A percentile compares a stretch with the other conserved stretches of the same genome.
Evolutionary conservation across 2,888 invertebrate genomes (phyloP).

Genomic region (Leptopilina drosophilae): DNA sequence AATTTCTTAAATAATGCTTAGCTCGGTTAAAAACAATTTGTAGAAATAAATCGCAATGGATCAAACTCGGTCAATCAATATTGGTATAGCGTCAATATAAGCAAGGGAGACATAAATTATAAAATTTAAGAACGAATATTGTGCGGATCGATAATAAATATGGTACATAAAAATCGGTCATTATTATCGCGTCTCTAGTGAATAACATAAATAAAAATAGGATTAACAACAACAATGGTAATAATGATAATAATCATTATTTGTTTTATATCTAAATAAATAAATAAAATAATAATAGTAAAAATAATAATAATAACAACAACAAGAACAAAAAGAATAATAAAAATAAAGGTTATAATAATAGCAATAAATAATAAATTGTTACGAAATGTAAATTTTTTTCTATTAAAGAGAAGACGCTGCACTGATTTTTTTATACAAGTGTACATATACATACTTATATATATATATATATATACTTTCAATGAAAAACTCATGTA

Average conservation of each 20-base stretch:
- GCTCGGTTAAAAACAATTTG: too few relatives aligned
- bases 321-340: too few relatives aligned
- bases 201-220: background rate
- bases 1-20: too few relatives aligned
- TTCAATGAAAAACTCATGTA: conserved; percentile 65
- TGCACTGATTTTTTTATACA: conserved; percentile 49
- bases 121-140: background rate
- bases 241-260: too few relatives aligned
- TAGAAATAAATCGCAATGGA: background rate
- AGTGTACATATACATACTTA: conserved; percentile 42
- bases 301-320: too few relatives aligned
- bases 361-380: background rate
- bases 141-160: conserved; percentile 19
- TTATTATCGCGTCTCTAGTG: background rate
- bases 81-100: conserved; percentile 49
- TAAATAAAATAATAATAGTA: too few relatives aligned
- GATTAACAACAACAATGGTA: too few relatives aligned
- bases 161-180: background rate
- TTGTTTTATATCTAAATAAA: background rate
- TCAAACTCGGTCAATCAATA: conserved; percentile 55
- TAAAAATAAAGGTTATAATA: too few relatives aligned
- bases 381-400: conserved; percentile 19
- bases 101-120: background rate
- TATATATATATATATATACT: conserved; percentile 54
- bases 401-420: conserved; percentile 49